Evolutionary conservation across 2,113 vertebrate species (phyloP), one percentile per base, ranked within the genome.

Genomic region (Gavialis gangeticus): DNA sequence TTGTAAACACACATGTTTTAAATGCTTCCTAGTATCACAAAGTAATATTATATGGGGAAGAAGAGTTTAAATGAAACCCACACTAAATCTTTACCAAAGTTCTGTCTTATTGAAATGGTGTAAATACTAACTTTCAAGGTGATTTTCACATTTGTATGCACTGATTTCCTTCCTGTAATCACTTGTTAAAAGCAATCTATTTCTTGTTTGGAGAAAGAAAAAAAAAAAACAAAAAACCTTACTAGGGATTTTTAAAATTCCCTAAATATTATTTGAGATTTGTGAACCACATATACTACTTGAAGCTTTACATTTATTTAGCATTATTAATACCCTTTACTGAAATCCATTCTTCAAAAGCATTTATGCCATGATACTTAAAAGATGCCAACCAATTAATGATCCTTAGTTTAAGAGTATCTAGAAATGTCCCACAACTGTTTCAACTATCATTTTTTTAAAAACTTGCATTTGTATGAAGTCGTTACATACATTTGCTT

Each of bases 111-210:
- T 71, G 76, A 83, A 83, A 76, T n/a, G 2, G 14, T 79, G 0
- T 60, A 75, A 92, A 4, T 25, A 16, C 71, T 55, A 78, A 88
- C 4, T 76, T 75, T 10, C 82, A 91, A 56, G 12, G 2, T 4
- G 63, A 24, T 82, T 75, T 86, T 13, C 22, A 54, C 37, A 13
- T 87, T 90, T 14, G 2, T 1, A 0, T 77, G 10, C 0, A 0
- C n/a, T 85, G 10, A 46, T 0, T 46, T 46, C 46, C 46, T 46
- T 54, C 7, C 25, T 17, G 10, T 24, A 37, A 66, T 16, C 10
- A 9, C 56, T 21, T 73, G 55, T 37, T 46, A 46, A 46, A 46
- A 46, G 46, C 9, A 46, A 46, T 46, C 46, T 46, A 46, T 46
- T 46, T 7, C 46, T 46, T 46, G 46, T 46, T 46, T 46, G 46